phyloP scores from a whole-genome alignment of 2,888 invertebrate species.

The Onchidella celtica region DNA sequence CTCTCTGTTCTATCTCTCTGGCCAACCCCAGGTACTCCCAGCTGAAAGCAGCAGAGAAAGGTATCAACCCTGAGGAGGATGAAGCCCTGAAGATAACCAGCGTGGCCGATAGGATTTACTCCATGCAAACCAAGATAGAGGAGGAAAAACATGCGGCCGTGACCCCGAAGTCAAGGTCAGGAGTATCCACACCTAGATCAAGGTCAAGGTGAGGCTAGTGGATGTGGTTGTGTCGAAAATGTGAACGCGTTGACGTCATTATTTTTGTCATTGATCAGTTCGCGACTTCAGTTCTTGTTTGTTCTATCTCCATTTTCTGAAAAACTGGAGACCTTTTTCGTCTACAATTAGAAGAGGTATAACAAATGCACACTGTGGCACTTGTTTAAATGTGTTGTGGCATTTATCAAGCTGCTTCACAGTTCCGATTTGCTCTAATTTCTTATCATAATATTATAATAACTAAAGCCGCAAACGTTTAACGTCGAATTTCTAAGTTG shows the following conservation, averaged over 20 bases:
- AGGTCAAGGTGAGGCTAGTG: constrained; percentile 19
- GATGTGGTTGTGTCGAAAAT: background rate
- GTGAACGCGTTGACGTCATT: background rate
- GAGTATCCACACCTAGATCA: constrained; percentile 69
- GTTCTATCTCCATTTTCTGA: no score
- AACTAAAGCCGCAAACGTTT: no score
- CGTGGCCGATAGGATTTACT: constrained; percentile 72
- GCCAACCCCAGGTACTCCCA: constrained; percentile 38
- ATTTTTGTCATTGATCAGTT: background rate
- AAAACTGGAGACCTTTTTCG: no score
- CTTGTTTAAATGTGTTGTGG: no score
- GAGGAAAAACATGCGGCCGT: constrained; percentile 79
- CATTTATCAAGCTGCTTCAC: no score
- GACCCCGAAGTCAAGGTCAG: constrained; percentile 66
- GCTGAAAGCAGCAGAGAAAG: constrained; percentile 18
- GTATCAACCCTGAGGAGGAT: constrained; percentile 52
- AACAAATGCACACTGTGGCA: no score
- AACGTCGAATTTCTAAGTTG: no score
- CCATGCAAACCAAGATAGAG: constrained; percentile 91
- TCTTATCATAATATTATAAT: no score
- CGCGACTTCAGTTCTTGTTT: no score
- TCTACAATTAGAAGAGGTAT: no score
- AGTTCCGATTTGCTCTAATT: no score
- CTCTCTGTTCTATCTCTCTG: no score
- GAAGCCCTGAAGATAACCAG: constrained; percentile 57